Evolutionary conservation across 2,113 vertebrate genomes (phyloP).

Genomic region (Guaruba guarouba): DNA sequence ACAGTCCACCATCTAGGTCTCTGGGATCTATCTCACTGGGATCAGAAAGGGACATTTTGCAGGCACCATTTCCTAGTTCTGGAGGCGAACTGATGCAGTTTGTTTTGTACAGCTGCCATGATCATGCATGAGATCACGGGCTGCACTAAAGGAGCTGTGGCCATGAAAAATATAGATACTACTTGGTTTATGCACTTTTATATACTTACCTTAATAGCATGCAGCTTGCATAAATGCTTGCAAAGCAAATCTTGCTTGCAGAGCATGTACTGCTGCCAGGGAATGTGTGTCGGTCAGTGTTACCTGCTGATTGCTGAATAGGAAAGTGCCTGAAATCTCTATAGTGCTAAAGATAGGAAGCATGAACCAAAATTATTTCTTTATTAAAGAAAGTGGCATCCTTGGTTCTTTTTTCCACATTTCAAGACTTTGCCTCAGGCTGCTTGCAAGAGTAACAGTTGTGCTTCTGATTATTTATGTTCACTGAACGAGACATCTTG

Average conservation of each 20-base stretch:
- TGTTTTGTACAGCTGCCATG: rapidly evolving
- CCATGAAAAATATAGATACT: neutral
- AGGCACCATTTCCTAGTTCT: neutral
- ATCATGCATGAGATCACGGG: neutral
- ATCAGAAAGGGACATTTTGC: neutral
- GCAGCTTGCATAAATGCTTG: neutral
- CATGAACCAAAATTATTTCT: neutral
- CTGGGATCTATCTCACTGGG: neutral
- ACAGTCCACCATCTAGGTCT: neutral
- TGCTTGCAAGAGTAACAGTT: neutral
- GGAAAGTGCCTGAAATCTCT: neutral
- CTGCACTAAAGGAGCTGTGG: neutral
- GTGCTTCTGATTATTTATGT: constrained; percentile 28
- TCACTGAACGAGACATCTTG: neutral
- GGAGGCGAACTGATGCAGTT: neutral
- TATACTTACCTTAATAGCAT: neutral
- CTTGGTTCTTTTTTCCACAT: neutral
- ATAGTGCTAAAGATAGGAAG: neutral
- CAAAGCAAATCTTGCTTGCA: neutral
- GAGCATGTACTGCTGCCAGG: neutral
- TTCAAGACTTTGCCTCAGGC: neutral
- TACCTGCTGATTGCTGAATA: neutral
- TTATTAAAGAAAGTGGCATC: neutral
- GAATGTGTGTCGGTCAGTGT: rapidly evolving
- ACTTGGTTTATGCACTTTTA: neutral